Evolutionary conservation across 1,140 invertebrate species (phyloP).

Genomic region (Papilio polyxenes): DNA sequence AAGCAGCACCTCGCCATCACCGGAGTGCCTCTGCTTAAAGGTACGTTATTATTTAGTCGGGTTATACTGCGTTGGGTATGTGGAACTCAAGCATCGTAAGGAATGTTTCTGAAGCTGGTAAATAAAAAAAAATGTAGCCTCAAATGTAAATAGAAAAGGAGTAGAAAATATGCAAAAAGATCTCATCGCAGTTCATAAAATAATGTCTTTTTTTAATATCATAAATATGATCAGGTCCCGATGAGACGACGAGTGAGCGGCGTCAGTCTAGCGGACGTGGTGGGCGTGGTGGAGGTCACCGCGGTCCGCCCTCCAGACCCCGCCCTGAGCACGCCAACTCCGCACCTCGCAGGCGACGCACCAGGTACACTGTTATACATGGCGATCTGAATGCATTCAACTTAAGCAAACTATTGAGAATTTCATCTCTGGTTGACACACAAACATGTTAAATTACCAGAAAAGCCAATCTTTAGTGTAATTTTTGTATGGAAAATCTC

Average conservation of each 20-base stretch:
- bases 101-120: no score
- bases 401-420: no score
- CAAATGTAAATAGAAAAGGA: not conserved
- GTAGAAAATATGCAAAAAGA: not conserved
- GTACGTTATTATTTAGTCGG: conserved; percentile 35
- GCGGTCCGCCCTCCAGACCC: conserved; percentile 55
- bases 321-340: conserved; percentile 70
- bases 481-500: no score
- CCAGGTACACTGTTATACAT: conserved; percentile 56
- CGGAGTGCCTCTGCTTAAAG: conserved; percentile 87
- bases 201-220: not conserved
- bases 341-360: conserved; percentile 69
- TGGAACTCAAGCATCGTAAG: no score
- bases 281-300: conserved; percentile 57
- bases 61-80: no score
- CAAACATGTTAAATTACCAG: no score
- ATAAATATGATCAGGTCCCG: conserved; percentile 56
- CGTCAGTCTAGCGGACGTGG: conserved; percentile 65
- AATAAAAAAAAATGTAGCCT: no score
- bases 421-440: no score
- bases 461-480: no score
- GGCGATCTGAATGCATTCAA: no score
- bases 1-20: conserved; percentile 90
- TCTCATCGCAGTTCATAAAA: not conserved
- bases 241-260: conserved; percentile 59